phyloP scores from a whole-genome alignment of 2,797 vertebrate genomes.

The Lophius americanus region DNA sequence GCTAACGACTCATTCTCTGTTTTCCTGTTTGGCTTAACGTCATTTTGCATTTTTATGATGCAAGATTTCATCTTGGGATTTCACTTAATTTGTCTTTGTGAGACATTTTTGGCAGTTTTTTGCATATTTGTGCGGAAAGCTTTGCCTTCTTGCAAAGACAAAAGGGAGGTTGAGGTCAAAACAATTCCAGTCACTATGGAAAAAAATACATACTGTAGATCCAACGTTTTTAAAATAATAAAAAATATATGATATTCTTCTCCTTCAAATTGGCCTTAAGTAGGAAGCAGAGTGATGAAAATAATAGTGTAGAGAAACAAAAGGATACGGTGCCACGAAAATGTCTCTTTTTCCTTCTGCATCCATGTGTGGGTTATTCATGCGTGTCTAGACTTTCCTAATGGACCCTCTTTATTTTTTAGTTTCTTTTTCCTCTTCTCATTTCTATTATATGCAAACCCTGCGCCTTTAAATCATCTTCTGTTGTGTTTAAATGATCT shows the following conservation, averaged over 20 bases:
- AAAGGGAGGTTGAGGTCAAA: conserved; percentile 5
- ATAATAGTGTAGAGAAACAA: background rate
- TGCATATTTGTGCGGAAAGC: conserved; percentile 4
- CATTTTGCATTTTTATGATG: conserved; percentile 12
- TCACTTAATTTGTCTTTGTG: conserved; percentile 29
- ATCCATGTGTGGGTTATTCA: background rate
- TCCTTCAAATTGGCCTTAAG: background rate
- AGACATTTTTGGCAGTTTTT: conserved; percentile 24
- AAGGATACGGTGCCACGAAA: background rate
- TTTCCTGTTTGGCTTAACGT: conserved; percentile 1
- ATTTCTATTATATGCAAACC: background rate
- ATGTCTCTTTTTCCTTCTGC: background rate
- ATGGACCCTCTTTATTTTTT: background rate
- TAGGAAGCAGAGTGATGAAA: background rate
- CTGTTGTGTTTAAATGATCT: conserved; percentile 21
- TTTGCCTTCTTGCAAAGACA: conserved; percentile 6
- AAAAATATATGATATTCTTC: background rate
- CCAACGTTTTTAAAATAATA: too few species aligned
- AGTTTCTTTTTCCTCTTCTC: background rate
- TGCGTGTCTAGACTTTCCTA: background rate
- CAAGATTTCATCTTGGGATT: conserved; percentile 21
- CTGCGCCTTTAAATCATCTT: background rate
- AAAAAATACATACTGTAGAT: background rate
- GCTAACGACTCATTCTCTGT: background rate
- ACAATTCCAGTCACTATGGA: conserved; percentile 5